Percentiles rank a stretch among this genome's conserved stretches.
These are phyloP conservation scores for Mus pahari DNA, from an alignment of 2,113 vertebrate genomes.

Conservation along the genomic window DNA sequence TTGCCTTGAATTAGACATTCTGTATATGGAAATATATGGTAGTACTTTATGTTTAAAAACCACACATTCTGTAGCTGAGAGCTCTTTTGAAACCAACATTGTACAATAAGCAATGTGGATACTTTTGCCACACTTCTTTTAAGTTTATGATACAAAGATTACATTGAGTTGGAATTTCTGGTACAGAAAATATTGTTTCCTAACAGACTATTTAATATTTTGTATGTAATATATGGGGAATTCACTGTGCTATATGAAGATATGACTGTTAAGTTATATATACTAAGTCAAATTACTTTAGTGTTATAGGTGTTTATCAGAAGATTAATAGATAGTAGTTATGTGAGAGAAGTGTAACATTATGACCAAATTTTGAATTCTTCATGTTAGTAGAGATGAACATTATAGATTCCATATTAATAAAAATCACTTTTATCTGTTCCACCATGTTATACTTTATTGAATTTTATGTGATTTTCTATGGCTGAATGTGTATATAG, in stretches of 20 bases:
- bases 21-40: background rate
- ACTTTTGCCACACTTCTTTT: background rate
- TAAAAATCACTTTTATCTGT: slow-evolving; percentile 8
- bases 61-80: background rate
- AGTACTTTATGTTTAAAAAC: slow-evolving; percentile 1
- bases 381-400: background rate
- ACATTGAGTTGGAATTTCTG: slow-evolving; percentile 24
- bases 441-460: background rate
- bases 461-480: background rate
- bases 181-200: slow-evolving; percentile 27
- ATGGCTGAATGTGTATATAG: background rate
- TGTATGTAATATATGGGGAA: background rate
- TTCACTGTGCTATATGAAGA: background rate
- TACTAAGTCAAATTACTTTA: slow-evolving; percentile 21
- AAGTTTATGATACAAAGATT: background rate
- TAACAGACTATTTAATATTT: background rate
- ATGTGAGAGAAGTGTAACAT: background rate
- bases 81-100: background rate
- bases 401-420: slow-evolving; percentile 33
- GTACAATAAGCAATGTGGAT: background rate
- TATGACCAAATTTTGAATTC: slow-evolving; percentile 20
- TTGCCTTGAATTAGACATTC: background rate
- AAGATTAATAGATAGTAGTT: background rate
- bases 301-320: background rate
- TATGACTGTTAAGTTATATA: background rate